These are phyloP conservation scores for Rhynchophorus ferrugineus DNA, from an alignment of 1,140 invertebrate species.

Conservation along the genomic window DNA sequence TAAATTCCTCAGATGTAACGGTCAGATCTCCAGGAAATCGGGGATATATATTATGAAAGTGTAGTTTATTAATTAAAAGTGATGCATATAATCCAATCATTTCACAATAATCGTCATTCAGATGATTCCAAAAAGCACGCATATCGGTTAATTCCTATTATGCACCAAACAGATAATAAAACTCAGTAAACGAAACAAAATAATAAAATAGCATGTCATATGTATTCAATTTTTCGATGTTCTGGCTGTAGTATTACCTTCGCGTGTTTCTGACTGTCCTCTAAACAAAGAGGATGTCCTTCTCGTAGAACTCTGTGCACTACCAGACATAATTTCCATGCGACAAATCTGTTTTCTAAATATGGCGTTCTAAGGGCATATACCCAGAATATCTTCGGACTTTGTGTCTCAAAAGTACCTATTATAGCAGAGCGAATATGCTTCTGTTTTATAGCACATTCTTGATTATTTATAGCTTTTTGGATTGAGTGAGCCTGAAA, in stretches of 20 bases:
- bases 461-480: constrained; percentile 83
- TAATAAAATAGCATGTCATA: not conserved
- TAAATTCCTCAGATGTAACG: constrained; percentile 76
- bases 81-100: constrained; percentile 80
- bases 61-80: constrained; percentile 82
- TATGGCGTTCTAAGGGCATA: constrained; percentile 72
- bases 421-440: constrained; percentile 92
- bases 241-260: constrained; percentile 26
- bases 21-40: constrained; percentile 86
- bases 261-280: constrained; percentile 76
- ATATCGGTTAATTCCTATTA: constrained; percentile 63
- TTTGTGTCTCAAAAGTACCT: constrained; percentile 90
- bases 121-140: constrained; percentile 86
- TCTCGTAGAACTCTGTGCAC: constrained; percentile 93
- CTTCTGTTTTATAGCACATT: constrained; percentile 93
- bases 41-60: constrained; percentile 89
- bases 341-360: constrained; percentile 87
- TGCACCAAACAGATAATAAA: not conserved
- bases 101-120: constrained; percentile 86
- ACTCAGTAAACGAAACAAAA: not conserved
- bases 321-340: constrained; percentile 98
- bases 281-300: constrained; percentile 79
- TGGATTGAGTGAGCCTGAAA: constrained; percentile 71
- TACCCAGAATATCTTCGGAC: constrained; percentile 83
- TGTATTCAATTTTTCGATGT: not conserved